These are phyloP conservation scores for Drosophila varians DNA, from an alignment of 1,140 invertebrate species.

Conservation along the genomic window DNA sequence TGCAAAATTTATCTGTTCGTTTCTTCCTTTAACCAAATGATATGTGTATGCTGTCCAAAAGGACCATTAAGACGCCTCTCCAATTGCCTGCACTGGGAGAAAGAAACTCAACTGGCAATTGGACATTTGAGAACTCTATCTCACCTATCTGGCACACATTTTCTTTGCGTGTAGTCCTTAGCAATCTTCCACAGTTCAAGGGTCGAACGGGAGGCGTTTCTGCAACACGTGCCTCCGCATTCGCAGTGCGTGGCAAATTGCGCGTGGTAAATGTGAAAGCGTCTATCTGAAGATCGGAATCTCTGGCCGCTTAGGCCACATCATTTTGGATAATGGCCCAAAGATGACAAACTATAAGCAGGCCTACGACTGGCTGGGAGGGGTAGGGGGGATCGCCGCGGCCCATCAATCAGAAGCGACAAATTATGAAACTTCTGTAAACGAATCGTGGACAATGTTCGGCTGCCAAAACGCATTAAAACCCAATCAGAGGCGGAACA, in stretches of 20 bases:
- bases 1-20: constrained; percentile 46
- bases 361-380: constrained; percentile 15
- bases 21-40: constrained; percentile 37
- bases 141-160: neutral
- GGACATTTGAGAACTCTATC: too few species aligned
- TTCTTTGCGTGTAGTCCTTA: constrained; percentile 1
- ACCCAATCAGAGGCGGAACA: constrained; percentile 63
- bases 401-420: constrained; percentile 40
- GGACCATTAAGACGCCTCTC: constrained; percentile 33
- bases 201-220: constrained; percentile 32
- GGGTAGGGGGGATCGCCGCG: constrained; percentile 31
- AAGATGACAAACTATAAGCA: constrained; percentile 51
- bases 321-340: constrained; percentile 65
- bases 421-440: constrained; percentile 58
- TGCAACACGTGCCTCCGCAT: constrained; percentile 46
- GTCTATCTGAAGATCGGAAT: constrained; percentile 42
- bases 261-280: constrained; percentile 64
- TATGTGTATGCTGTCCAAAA: constrained; percentile 28
- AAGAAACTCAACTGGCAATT: neutral
- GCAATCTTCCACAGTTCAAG: constrained; percentile 19
- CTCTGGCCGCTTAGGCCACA: constrained; percentile 44
- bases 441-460: constrained; percentile 58
- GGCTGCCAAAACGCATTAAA: constrained; percentile 74
- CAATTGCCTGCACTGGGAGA: constrained; percentile 22
- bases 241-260: constrained; percentile 54